Percentiles rank a stretch among this genome's conserved stretches.
These are phyloP conservation scores for Tetraodon nigroviridis DNA, from an alignment of 2,113 vertebrate species.

Conservation along the genomic window DNA sequence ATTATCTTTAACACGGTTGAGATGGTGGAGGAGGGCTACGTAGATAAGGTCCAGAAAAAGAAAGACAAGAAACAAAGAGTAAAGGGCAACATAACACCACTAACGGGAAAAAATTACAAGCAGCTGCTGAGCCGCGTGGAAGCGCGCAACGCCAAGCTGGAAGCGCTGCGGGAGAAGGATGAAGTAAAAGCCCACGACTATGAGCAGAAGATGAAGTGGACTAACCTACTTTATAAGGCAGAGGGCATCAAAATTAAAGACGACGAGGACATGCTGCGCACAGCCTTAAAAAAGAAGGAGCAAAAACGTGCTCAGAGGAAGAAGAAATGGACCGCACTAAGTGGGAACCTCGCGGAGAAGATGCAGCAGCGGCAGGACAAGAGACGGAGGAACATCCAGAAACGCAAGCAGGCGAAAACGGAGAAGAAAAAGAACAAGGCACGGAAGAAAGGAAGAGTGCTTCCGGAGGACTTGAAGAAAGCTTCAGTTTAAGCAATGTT, in stretches of 20 bases:
- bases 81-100: conserved; percentile 85
- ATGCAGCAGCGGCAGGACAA: conserved; percentile 88
- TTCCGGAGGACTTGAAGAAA: conserved; percentile 86
- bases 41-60: conserved; percentile 73
- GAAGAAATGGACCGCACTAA: conserved; percentile 78
- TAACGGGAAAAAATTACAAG: conserved; percentile 90
- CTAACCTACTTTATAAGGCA: conserved; percentile 86
- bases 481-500: conserved; percentile 41
- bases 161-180: conserved; percentile 80
- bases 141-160: conserved; percentile 77
- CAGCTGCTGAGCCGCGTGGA: conserved; percentile 86
- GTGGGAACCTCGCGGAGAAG: conserved; percentile 75
- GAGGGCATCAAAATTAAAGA: conserved; percentile 90
- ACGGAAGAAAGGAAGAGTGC: conserved; percentile 82
- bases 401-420: conserved; percentile 67
- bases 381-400: conserved; percentile 82
- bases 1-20: conserved; percentile 87
- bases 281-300: conserved; percentile 86
- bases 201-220: conserved; percentile 88
- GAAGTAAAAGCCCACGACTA: conserved; percentile 76
- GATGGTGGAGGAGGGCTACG: conserved; percentile 68
- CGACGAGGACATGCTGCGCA: conserved; percentile 78
- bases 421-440: conserved; percentile 83
- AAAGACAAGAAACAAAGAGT: conserved; percentile 75
- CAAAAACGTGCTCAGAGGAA: conserved; percentile 70